phyloP scores from a whole-genome alignment of 53 echinoderm and acorn worm genomes.

The Mesocentrotus franciscanus region DNA sequence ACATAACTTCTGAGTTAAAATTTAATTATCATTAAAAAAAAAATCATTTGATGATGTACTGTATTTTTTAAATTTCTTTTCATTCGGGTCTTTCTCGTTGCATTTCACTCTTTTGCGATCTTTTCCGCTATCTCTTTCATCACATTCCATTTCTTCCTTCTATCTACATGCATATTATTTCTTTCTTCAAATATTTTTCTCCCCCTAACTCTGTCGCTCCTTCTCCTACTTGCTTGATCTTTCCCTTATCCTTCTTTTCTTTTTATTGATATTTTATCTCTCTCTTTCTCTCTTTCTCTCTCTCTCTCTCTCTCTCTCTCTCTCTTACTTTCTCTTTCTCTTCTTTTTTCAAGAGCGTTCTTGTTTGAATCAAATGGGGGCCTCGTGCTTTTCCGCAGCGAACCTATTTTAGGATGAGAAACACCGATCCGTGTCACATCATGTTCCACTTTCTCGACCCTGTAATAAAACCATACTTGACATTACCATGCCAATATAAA shows the following conservation, averaged over 20 bases:
- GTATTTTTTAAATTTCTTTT: too few species aligned
- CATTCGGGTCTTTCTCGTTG: too few species aligned
- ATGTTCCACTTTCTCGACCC: background rate
- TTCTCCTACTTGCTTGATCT: too few species aligned
- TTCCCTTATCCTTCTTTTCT: background rate
- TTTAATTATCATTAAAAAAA: too few species aligned
- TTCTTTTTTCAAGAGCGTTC: background rate
- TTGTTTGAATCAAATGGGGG: background rate
- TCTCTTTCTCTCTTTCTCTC: background rate
- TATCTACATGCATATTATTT: too few species aligned
- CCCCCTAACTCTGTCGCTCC: too few species aligned
- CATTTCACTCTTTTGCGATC: too few species aligned
- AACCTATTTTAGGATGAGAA: constrained; percentile 28
- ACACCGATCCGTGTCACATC: background rate
- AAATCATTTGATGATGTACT: too few species aligned
- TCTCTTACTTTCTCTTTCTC: background rate
- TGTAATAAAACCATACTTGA: background rate
- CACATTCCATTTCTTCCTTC: too few species aligned
- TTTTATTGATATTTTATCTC: background rate
- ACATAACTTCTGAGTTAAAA: too few species aligned
- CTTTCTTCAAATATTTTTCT: too few species aligned
- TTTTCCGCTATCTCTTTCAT: too few species aligned
- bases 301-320: background rate
- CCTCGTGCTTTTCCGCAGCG: constrained; percentile 3
- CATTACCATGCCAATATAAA: constrained; percentile 2